Base-by-base conservation (phyloP, 2,113 vertebrate genomes). In the Nyctereutes procyonoides region DNA sequence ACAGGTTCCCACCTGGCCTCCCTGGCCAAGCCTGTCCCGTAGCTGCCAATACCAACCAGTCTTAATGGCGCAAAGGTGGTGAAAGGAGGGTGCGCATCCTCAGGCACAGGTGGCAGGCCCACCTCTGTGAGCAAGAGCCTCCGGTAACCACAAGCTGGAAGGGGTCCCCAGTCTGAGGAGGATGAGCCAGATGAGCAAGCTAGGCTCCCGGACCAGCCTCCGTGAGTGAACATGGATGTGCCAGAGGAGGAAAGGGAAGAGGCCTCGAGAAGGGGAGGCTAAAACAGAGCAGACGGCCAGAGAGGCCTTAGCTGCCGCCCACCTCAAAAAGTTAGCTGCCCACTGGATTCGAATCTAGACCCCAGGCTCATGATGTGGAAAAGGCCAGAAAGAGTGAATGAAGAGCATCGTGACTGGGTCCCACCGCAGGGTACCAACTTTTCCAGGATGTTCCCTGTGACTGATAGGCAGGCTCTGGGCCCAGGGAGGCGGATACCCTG, bases 211-310 rank as follows among this genome's bases (percentile, higher is more conserved):
- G 65, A n/a, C 4, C n/a, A 11, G 12, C 55, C 2, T 38, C 12
- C 1, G 4, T 0, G 8, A 24, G 43, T 10, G 30, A 81, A 28
- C 80, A 1, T 0, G 3, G 22, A 9, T 1, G 17, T 30, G 28
- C 22, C 10, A 38, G 58, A n/a, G 9, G 26, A 28, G 26, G 30
- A 53, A 1, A 58, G 76, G 9, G 43, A 19, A 19, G 43, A 32
- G 73, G 4, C 35, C 43, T 63, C 10, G 4, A 20, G 12, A 38
- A 38, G 16, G 20, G 15, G 30, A 74, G 65, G 28, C 35, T 20
- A 19, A n/a, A 55, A 16, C 48, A 84, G 71, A 30, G 3, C 0
- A 19, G 12, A 16, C 43, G 13, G 28, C 0, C 53, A 14, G 67
- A 55, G 76, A 60, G 9, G 51, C 56, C 55, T 65, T 35, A n/a